These are phyloP conservation scores for Trachelipus rathkii DNA, from an alignment of 1,140 invertebrate species.

Conservation along the genomic window DNA sequence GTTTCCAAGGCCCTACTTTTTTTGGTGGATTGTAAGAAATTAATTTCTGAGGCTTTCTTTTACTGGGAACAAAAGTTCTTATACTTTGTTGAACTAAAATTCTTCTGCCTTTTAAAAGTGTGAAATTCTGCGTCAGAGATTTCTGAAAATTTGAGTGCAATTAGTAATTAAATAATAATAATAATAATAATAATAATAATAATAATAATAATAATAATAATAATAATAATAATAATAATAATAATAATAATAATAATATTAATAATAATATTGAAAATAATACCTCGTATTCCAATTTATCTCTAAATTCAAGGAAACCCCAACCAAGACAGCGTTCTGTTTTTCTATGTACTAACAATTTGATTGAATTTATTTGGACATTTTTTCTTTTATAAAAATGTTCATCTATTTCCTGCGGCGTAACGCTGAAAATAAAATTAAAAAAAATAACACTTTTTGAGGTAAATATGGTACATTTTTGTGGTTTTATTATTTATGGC, in stretches of 20 bases:
- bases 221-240: no score
- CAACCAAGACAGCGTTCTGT: neutral
- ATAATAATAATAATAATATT: no score
- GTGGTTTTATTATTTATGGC: no score
- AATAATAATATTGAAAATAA: no score
- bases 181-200: no score
- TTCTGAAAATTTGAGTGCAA: neutral
- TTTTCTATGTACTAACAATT: neutral
- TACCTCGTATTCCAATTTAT: neutral
- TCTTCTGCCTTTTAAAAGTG: neutral
- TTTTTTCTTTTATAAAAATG: neutral
- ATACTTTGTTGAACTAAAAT: neutral
- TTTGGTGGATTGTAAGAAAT: neutral
- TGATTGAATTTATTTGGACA: neutral
- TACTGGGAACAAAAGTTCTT: neutral
- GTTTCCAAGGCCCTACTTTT: neutral
- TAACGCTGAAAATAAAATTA: neutral
- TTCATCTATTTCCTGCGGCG: neutral
- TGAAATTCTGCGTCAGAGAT: neutral
- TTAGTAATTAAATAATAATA: no score
- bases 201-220: no score
- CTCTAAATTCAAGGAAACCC: neutral
- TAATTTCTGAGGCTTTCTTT: neutral
- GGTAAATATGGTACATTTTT: no score
- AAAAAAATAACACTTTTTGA: neutral